These are phyloP conservation scores for Leucania comma DNA, from an alignment of 2,888 invertebrate species.

Conservation along the genomic window DNA sequence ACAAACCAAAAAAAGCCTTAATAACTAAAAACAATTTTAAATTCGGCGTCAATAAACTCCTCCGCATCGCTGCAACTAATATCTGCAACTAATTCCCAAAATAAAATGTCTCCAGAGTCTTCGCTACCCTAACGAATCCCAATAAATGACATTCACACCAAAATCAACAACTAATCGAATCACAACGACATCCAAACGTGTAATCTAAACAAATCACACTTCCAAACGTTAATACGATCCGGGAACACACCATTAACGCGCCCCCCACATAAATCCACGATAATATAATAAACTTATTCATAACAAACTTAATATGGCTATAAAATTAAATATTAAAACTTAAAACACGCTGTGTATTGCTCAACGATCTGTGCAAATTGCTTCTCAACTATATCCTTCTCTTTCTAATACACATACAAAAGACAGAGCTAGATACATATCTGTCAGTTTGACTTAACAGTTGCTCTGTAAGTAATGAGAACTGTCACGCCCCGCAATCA, in stretches of 20 bases:
- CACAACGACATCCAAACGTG: conserved; percentile 41
- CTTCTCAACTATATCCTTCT: conserved; percentile 65
- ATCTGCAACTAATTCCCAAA: conserved; percentile 14
- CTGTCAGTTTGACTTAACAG: conserved; percentile 45
- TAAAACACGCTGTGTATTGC: conserved; percentile 85
- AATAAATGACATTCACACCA: conserved; percentile 41
- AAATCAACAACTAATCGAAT: conserved; percentile 56
- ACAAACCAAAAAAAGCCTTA: too few species aligned
- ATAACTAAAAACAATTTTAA: too few species aligned
- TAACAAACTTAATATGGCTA: conserved; percentile 85
- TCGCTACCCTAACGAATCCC: conserved; percentile 5
- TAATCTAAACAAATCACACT: conserved; percentile 69
- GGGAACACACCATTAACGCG: conserved; percentile 78
- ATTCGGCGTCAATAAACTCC: too few species aligned
- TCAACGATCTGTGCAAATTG: conserved; percentile 77
- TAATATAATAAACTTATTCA: conserved; percentile 86
- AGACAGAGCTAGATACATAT: conserved; percentile 70
- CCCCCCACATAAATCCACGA: conserved; percentile 82
- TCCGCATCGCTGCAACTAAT: neutral
- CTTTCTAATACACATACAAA: conserved; percentile 55
- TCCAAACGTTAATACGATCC: conserved; percentile 66
- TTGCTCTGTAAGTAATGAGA: conserved; percentile 84
- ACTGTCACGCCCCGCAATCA: conserved; percentile 88
- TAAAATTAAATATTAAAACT: conserved; percentile 88
- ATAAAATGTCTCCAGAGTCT: conserved; percentile 16